These are phyloP conservation scores for Aurelia coerulea DNA, from an alignment of 30 jellyfish, hydroid and myxozoan genomes.

Conservation along the genomic window DNA sequence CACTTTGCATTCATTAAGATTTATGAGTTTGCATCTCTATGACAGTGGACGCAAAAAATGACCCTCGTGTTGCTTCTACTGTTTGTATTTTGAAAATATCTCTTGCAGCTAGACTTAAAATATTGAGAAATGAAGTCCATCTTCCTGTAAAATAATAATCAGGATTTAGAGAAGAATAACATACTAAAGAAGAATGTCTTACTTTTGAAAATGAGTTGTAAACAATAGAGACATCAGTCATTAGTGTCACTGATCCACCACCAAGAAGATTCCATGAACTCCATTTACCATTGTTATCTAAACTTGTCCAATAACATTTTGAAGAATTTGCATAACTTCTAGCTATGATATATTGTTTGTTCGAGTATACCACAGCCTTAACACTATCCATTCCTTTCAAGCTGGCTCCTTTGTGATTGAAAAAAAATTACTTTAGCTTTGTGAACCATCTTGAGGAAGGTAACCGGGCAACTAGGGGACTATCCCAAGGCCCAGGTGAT, in stretches of 20 bases:
- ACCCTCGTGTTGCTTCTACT: no score
- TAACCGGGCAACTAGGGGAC: no score
- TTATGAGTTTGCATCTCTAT: no score
- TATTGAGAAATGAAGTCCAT: no score
- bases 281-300: constrained; percentile 36
- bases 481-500: no score
- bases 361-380: constrained; percentile 29
- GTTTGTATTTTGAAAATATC: no score
- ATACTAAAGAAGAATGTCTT: background rate
- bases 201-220: constrained; percentile 90
- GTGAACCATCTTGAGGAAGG: no score
- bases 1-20: no score
- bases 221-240: constrained; percentile 86
- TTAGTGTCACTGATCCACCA: constrained; percentile 54
- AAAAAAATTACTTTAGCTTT: no score
- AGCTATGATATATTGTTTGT: constrained; percentile 68
- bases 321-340: constrained; percentile 80
- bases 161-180: background rate
- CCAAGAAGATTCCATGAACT: constrained; percentile 77
- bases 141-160: background rate
- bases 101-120: no score
- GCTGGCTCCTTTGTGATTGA: constrained; percentile 32
- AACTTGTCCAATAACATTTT: constrained; percentile 64
- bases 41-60: no score
- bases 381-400: constrained; percentile 75